phyloP scores from a whole-genome alignment of 2,888 invertebrate genomes.

The Parochlus steinenii region DNA sequence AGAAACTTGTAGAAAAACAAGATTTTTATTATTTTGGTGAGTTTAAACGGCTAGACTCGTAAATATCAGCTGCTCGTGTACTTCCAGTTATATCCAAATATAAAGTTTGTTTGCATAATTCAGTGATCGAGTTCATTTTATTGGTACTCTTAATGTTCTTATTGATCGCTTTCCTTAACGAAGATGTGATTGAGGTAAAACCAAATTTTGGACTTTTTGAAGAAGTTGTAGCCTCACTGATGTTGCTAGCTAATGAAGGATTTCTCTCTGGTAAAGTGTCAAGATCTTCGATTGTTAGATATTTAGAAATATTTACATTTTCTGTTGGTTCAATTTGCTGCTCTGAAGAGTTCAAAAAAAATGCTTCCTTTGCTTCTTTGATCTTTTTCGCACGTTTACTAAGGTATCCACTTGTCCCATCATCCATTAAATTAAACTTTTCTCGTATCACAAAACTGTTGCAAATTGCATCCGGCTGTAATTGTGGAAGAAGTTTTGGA shows the following conservation, averaged over 20 bases:
- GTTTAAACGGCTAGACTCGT: too few species aligned
- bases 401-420: constrained; percentile 16
- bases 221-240: constrained; percentile 12
- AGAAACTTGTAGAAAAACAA: too few species aligned
- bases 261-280: neutral
- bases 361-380: constrained; percentile 54
- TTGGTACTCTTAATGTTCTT: constrained; percentile 23
- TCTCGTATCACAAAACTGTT: constrained; percentile 19
- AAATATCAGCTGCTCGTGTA: too few species aligned
- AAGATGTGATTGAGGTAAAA: constrained; percentile 39
- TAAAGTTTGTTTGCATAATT: constrained; percentile 58
- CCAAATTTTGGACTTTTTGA: constrained; percentile 26
- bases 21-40: too few species aligned
- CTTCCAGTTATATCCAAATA: constrained; percentile 52
- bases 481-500: constrained; percentile 18
- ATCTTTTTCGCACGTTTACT: constrained; percentile 40
- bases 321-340: constrained; percentile 13
- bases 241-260: constrained; percentile 1
- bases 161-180: constrained; percentile 38
- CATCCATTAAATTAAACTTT: too few species aligned
- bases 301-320: constrained; percentile 8
- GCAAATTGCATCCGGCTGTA: constrained; percentile 16
- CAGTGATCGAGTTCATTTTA: constrained; percentile 44
- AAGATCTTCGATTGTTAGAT: neutral
- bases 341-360: constrained; percentile 29